phyloP scores from a whole-genome alignment of 2,113 vertebrate species.

The Bettongia penicillata region DNA sequence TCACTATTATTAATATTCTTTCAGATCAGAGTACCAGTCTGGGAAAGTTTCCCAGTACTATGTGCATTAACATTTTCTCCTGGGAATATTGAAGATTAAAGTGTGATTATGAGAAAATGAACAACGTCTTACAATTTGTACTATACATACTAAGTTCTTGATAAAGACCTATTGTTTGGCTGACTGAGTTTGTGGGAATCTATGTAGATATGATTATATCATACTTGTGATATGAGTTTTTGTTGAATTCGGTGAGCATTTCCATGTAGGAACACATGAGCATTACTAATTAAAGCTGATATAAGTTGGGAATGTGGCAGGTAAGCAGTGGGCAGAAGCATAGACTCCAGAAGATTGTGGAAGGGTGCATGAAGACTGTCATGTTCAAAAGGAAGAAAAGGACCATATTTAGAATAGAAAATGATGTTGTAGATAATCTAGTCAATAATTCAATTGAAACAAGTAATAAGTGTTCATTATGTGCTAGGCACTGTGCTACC shows the following conservation, averaged over 20 bases:
- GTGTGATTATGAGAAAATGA: background rate
- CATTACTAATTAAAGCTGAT: background rate
- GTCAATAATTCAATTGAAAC: background rate
- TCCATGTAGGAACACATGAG: background rate
- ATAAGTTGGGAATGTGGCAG: background rate
- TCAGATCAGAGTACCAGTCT: background rate
- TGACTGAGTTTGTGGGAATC: background rate
- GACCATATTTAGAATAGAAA: background rate
- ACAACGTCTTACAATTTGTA: background rate
- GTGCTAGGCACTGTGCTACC: background rate
- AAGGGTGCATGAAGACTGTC: background rate
- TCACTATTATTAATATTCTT: background rate
- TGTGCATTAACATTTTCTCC: background rate
- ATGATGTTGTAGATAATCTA: background rate
- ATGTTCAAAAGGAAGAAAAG: background rate
- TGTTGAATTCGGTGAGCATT: background rate
- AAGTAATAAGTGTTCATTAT: background rate
- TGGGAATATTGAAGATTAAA: background rate
- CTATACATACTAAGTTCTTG: background rate
- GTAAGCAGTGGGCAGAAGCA: too few relatives aligned
- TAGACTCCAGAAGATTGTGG: background rate
- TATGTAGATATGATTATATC: background rate
- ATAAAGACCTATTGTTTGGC: background rate
- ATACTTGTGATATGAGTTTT: background rate
- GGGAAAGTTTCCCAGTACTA: background rate